phyloP scores from a whole-genome alignment of 2,113 vertebrate genomes.

The Peromyscus maniculatus region DNA sequence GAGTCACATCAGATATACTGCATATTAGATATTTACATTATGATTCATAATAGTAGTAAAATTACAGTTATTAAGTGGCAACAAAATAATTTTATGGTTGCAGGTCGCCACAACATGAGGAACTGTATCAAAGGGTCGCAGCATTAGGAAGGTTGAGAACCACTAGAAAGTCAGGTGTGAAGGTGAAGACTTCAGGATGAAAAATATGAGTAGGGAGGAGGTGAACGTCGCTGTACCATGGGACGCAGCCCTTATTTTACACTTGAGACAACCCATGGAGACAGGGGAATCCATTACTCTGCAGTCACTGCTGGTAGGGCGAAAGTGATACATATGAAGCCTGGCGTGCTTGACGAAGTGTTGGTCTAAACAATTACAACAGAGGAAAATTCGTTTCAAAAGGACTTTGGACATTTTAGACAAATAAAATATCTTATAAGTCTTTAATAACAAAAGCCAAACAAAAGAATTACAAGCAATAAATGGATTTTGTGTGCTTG shows the following conservation, averaged over 20 bases:
- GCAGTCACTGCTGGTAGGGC: background rate
- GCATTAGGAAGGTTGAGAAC: background rate
- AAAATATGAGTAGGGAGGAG: background rate
- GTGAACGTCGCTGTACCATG: background rate
- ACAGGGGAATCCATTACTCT: background rate
- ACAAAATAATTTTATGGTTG: background rate
- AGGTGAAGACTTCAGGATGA: background rate
- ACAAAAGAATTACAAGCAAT: background rate
- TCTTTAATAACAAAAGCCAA: background rate
- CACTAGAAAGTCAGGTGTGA: background rate
- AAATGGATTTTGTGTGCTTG: background rate
- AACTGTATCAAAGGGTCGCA: background rate
- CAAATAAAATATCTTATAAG: constrained; percentile 12
- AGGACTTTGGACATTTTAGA: background rate
- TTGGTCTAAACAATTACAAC: background rate
- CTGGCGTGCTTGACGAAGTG: background rate
- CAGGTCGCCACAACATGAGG: background rate
- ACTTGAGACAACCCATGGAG: background rate
- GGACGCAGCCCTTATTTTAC: background rate
- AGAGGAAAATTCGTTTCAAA: background rate
- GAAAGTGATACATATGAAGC: background rate
- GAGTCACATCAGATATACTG: background rate
- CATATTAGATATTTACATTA: background rate
- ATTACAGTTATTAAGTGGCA: background rate
- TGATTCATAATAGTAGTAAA: background rate